Evolutionary conservation across 2,113 vertebrate genomes (phyloP).

Genomic region (Amphilophus citrinellus): DNA sequence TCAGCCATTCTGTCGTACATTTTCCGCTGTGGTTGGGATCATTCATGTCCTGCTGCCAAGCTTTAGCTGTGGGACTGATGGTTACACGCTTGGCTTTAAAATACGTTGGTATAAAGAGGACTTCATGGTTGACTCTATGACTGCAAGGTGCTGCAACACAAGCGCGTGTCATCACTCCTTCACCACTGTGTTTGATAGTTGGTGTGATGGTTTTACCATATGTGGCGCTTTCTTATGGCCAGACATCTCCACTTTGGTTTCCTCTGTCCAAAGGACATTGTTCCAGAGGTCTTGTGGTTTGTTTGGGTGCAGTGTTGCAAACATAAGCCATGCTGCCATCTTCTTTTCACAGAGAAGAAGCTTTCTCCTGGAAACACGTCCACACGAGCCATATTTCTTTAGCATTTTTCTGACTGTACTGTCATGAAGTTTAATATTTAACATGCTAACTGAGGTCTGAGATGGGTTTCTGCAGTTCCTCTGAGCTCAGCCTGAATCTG

Average conservation of each 20-base stretch:
- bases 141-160: neutral
- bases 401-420: neutral
- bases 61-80: neutral
- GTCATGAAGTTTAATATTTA: neutral
- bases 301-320: neutral
- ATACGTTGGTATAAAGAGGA: neutral
- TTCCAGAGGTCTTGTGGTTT: neutral
- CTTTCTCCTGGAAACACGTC: neutral
- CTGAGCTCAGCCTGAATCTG: too few species aligned
- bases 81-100: neutral
- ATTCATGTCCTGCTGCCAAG: neutral
- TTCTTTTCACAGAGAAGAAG: neutral
- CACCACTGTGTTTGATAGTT: neutral
- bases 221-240: neutral
- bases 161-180: neutral
- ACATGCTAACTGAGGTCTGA: neutral
- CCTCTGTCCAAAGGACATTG: neutral
- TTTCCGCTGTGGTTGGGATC: neutral
- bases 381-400: neutral
- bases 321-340: neutral
- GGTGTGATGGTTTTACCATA: neutral
- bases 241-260: neutral
- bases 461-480: neutral
- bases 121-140: neutral
- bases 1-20: neutral